Evolutionary conservation across 30 jellyfish, hydroid and myxozoan genomes (phyloP), one percentile per base, ranked within the genome.

Genomic region (Clytia hemisphaerica): DNA sequence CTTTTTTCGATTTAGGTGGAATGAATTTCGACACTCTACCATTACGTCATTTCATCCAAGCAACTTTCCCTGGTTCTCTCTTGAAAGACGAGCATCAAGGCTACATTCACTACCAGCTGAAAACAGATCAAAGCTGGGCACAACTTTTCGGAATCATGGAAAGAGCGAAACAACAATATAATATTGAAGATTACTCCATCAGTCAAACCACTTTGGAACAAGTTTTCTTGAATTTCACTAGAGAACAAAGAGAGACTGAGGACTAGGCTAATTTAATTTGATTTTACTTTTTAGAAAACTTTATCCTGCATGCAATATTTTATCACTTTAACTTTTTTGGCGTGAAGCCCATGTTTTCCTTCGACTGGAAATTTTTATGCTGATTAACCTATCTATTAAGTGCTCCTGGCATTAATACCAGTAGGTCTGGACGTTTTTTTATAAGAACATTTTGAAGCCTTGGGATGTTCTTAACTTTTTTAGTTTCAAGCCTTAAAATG

Each of bases 201-300:
- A 87, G 96, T 42, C 96, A 87, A 45, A 87, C 96, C n/a, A 87
- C 96, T 0, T 64, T 87, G 42, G 96, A 87, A 37, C 96, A 87
- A 69, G 91, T 87, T 6, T 87, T 87, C 45, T 40, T 87, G 55
- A 87, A 87, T 57, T 87, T 87, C 58, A 89, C 96, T 4, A 57
- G 58, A 37, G 51, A 62, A 7, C 96, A 87, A 50, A 34, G 77
- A 18, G 88, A 53, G 34, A 94, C 62, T 45, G 92, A 80, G 32
- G 61, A 61, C 19, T 33, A 61, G 35, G 44, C n/a, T n/a, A n/a
- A n/a, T n/a, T n/a, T n/a, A n/a, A n/a, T n/a, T n/a, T n/a, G n/a
- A n/a, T n/a, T n/a, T n/a, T n/a, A n/a, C n/a, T n/a, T n/a, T n/a
- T n/a, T n/a, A n/a, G n/a, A n/a, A n/a, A n/a, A n/a, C n/a, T n/a